phyloP scores from a whole-genome alignment of 2,797 vertebrate genomes.

The Darevskia nairensis region DNA sequence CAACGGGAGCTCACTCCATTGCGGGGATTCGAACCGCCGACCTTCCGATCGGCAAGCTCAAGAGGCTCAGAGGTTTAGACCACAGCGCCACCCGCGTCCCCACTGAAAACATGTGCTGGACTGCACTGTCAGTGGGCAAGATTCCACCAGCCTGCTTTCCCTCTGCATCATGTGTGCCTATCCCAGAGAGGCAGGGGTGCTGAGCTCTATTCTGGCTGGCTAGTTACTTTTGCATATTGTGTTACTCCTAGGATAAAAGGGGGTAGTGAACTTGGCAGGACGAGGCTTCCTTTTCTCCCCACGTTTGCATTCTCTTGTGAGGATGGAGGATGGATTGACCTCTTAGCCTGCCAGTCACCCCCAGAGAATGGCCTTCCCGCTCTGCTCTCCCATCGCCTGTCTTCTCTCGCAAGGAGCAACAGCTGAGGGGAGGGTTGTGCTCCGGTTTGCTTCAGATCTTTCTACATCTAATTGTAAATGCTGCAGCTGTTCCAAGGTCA shows the following conservation, averaged over 20 bases:
- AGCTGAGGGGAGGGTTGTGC: neutral
- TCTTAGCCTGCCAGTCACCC: neutral
- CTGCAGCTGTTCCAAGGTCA: constrained; percentile 12
- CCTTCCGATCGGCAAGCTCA: too few species aligned
- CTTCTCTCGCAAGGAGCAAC: neutral
- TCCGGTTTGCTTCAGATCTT: constrained; percentile 3
- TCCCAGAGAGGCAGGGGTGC: neutral
- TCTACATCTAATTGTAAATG: constrained; percentile 17
- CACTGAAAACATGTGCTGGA: neutral
- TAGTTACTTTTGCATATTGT: neutral
- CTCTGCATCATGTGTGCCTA: neutral
- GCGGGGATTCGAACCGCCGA: too few species aligned
- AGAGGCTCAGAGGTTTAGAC: too few species aligned
- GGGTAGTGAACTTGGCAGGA: neutral
- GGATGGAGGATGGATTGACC: neutral
- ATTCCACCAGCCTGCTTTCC: neutral
- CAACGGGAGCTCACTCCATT: too few species aligned
- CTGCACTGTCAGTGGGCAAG: neutral
- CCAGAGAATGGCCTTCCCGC: neutral
- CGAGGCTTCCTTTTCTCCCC: neutral
- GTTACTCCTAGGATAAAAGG: neutral
- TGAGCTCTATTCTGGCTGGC: neutral
- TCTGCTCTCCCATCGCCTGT: neutral
- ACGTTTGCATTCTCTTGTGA: neutral
- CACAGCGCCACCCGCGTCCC: too few species aligned